Conservation (phyloP, 2,888 invertebrate species). For the Sialis lutaria region DNA sequence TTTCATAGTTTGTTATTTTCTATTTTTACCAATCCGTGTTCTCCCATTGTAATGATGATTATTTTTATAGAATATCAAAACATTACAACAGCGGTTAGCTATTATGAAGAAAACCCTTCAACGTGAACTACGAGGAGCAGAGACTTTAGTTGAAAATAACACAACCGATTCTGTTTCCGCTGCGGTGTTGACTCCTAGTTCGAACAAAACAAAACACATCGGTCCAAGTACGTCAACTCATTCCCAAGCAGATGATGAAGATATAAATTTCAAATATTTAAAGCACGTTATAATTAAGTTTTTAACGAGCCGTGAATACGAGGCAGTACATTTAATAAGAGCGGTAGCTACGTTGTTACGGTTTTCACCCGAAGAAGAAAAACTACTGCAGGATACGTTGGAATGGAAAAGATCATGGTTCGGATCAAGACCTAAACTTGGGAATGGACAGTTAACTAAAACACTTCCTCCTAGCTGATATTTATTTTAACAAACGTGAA, state of each 20-base stretch:
- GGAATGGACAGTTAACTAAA: constrained; percentile 32
- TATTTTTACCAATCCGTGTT: too few relatives aligned
- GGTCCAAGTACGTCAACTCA: constrained; percentile 15
- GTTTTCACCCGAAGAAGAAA: constrained; percentile 74
- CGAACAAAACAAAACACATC: constrained; percentile 27
- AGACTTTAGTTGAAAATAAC: constrained; percentile 25
- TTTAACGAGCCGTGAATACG: constrained; percentile 70
- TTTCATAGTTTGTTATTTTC: neutral
- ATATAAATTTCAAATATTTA: constrained; percentile 70
- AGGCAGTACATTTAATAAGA: constrained; percentile 77
- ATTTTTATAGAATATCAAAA: constrained; percentile 58
- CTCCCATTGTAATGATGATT: neutral
- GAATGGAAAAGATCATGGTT: constrained; percentile 63
- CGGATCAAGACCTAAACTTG: constrained; percentile 36
- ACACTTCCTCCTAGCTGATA: constrained; percentile 42
- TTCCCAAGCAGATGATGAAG: constrained; percentile 30
- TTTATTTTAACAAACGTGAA: constrained; percentile 15
- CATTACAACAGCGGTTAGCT: constrained; percentile 68
- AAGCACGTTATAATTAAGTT: constrained; percentile 90
- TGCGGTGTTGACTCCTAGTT: constrained; percentile 46
- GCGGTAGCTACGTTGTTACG: constrained; percentile 73
- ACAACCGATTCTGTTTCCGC: constrained; percentile 38
- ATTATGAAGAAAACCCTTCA: constrained; percentile 88
- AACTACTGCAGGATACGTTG: constrained; percentile 60
- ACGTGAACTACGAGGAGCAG: constrained; percentile 48